Base-by-base conservation (phyloP, 2,113 vertebrate genomes). In the Mustelus asterias region DNA sequence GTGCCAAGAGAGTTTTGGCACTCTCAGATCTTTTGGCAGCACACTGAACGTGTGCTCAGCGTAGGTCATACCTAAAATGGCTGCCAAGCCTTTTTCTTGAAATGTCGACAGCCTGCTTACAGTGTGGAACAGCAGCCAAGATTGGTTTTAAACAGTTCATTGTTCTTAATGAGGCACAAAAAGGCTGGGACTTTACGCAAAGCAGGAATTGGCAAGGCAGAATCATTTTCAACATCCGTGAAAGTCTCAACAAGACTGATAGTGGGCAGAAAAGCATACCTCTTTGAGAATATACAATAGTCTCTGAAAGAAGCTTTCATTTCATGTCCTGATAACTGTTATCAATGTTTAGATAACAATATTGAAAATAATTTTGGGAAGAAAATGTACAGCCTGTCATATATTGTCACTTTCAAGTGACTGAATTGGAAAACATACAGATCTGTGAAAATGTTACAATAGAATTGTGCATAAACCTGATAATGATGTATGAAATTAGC, bases 11-110 rank as follows among this genome's bases (percentile, higher is more conserved):
- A 95, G 26, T 72, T 72, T 95, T 95, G 69, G 94, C 94, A 95
- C 94, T 48, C 69, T 44, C 94, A 48, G 94, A 95, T 95, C 94
- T 95, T 95, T 95, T 95, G 94, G 94, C 94, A 95, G 41, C 94
- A 54, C 44, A 26, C 41, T 95, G 69, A 18, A 72, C 94, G 94
- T 95, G 94, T 95, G 94, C 94, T 76, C 22, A 95, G 69, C 94
- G 44, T 76, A 95, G 94, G 94, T 95, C 94, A 95, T 48, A 95
- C 67, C 67, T 76, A 95, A 95, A 95, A 95, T 95, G 94, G 94
- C 94, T 95, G 94, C 94, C 94, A 95, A 95, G 94, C 94, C 94
- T 95, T 95, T 95, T 48, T 54, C 94, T 95, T 72, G 94, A 95
- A 95, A 95, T 95, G 94, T 95, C 69, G 94, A 95, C 94, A 95